These are phyloP conservation scores for Hypselothyrea guttata DNA, from an alignment of 2,888 invertebrate genomes.

Conservation along the genomic window DNA sequence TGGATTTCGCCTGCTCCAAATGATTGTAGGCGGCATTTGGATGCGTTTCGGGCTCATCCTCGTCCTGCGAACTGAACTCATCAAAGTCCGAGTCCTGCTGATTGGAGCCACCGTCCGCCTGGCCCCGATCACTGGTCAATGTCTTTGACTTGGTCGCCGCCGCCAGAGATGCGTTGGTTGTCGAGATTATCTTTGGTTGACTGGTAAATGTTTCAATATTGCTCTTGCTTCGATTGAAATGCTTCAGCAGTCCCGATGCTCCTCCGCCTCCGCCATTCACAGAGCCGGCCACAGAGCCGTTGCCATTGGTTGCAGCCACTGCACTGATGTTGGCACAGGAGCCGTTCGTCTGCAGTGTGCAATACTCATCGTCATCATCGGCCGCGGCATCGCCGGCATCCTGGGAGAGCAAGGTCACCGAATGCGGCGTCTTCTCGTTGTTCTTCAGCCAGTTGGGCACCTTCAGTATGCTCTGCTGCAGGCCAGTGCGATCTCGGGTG, in stretches of 20 bases:
- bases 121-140: conserved; percentile 76
- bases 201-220: conserved; percentile 80
- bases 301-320: conserved; percentile 16
- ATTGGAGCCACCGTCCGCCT: conserved; percentile 90
- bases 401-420: conserved; percentile 39
- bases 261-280: too few relatives aligned
- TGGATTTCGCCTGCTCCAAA: background rate
- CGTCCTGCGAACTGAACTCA: conserved; percentile 91
- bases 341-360: conserved; percentile 56
- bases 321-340: conserved; percentile 79
- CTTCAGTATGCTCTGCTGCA: conserved; percentile 92
- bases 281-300: too few relatives aligned
- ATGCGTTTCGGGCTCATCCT: conserved; percentile 82
- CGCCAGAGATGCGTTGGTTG: conserved; percentile 54
- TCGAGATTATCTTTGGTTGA: conserved; percentile 76
- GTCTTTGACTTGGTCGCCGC: conserved; percentile 34
- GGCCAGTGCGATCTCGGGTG: conserved; percentile 93
- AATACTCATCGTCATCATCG: conserved; percentile 43
- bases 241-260: conserved; percentile 50
- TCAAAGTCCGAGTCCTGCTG: conserved; percentile 94
- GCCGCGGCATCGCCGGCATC: conserved; percentile 34
- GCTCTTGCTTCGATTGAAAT: conserved; percentile 81
- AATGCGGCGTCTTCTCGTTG: conserved; percentile 71
- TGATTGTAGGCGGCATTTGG: conserved; percentile 5
- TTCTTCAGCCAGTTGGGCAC: conserved; percentile 84